Percentiles rank a stretch among this genome's conserved stretches.
phyloP scores from a whole-genome alignment of 1,140 invertebrate genomes.

The Leucophenga varia region DNA sequence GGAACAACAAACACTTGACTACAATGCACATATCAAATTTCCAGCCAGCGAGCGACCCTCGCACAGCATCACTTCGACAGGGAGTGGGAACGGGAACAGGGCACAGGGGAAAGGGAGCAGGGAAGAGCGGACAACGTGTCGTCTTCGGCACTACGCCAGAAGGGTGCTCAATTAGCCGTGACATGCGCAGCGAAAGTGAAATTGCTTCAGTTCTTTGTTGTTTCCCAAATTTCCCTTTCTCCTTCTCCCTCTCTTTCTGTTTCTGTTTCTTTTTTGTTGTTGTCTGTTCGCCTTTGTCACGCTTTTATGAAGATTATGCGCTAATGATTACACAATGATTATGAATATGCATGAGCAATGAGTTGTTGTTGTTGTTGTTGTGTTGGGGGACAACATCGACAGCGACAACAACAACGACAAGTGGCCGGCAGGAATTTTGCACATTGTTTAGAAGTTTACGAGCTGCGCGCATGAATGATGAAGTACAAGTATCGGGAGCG shows the following conservation, averaged over 20 bases:
- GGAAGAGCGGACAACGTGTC: background rate
- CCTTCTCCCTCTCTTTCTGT: too few species aligned
- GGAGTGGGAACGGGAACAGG: constrained; percentile 12
- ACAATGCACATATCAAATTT: constrained; percentile 42
- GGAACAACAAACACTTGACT: constrained; percentile 55
- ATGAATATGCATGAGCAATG: constrained; percentile 48
- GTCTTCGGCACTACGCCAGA: constrained; percentile 47
- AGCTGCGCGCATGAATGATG: constrained; percentile 26
- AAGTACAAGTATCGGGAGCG: constrained; percentile 30
- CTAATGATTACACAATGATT: constrained; percentile 57
- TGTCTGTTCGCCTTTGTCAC: constrained; percentile 30
- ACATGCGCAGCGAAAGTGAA: constrained; percentile 52
- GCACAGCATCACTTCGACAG: constrained; percentile 14
- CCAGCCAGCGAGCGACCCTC: constrained; percentile 20
- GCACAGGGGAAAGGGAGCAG: constrained; percentile 7
- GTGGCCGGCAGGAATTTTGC: constrained; percentile 38
- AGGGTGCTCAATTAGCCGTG: constrained; percentile 56
- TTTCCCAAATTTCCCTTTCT: constrained; percentile 9
- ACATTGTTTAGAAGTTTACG: constrained; percentile 30
- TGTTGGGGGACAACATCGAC: background rate
- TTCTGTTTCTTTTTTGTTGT: constrained; percentile 5
- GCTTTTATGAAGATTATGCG: constrained; percentile 47
- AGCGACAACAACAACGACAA: constrained; percentile 24
- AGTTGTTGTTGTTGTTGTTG: background rate
- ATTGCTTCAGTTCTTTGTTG: constrained; percentile 35